Evolutionary conservation across 2,888 invertebrate genomes (phyloP).

Genomic region (Lymantria monacha): DNA sequence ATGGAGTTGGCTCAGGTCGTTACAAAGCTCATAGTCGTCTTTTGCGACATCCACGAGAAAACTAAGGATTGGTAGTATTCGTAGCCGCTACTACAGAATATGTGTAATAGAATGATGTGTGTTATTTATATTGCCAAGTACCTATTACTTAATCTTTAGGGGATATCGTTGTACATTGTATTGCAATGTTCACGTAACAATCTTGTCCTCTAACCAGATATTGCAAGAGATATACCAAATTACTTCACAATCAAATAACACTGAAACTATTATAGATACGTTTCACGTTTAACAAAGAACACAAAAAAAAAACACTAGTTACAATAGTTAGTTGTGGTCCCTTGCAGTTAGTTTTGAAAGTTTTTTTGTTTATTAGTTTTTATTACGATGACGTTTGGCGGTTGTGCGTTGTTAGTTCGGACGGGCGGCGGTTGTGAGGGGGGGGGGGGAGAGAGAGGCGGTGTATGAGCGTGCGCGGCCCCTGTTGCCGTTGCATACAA

Average conservation of each 20-base stretch:
- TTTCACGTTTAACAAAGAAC: slow-evolving; percentile 9
- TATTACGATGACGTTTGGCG: slow-evolving; percentile 38
- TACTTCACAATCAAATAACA: slow-evolving; percentile 2
- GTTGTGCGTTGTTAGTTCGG: not conserved
- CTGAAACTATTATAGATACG: slow-evolving; percentile 4
- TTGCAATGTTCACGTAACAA: no score
- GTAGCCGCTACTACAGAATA: no score
- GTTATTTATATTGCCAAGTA: no score
- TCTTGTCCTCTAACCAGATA: not conserved
- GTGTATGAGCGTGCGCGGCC: slow-evolving; percentile 21
- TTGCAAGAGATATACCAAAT: not conserved
- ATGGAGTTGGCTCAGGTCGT: no score
- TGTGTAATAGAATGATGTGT: no score
- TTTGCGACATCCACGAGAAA: no score
- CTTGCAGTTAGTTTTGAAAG: slow-evolving; percentile 8
- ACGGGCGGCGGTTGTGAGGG: slow-evolving; percentile 3
- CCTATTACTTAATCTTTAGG: no score
- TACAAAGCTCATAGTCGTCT: no score
- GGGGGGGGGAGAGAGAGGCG: no score
- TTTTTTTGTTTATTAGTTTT: slow-evolving; percentile 23
- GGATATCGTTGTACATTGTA: no score
- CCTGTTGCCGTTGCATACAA: slow-evolving; percentile 58
- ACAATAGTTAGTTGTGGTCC: slow-evolving; percentile 10
- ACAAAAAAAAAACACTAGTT: slow-evolving; percentile 7
- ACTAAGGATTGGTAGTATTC: no score